phyloP scores from a whole-genome alignment of 2,113 vertebrate genomes.

The Alectura lathami region DNA sequence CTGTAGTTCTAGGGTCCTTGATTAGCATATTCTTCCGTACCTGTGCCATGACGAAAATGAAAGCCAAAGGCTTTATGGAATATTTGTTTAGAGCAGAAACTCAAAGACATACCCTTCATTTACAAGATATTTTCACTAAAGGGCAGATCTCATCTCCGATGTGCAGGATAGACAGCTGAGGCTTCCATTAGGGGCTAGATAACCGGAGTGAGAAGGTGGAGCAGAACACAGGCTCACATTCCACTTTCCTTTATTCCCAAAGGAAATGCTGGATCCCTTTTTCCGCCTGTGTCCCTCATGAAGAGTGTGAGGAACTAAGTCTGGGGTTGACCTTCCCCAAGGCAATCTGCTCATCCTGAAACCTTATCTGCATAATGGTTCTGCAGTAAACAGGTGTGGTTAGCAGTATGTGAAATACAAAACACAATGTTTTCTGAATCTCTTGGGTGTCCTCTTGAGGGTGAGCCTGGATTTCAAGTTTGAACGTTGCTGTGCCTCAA shows the following conservation, averaged over 20 bases:
- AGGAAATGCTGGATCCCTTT: not conserved
- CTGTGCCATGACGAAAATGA: conserved; percentile 5
- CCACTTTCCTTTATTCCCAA: not conserved
- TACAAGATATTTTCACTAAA: not conserved
- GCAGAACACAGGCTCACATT: not conserved
- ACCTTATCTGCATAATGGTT: conserved; percentile 35
- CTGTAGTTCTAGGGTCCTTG: conserved; percentile 1
- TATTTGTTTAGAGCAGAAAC: not conserved
- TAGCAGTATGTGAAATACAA: conserved; percentile 10
- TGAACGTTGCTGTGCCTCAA: not conserved
- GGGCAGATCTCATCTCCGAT: not conserved
- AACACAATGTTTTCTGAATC: not conserved
- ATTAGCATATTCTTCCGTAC: conserved; percentile 45
- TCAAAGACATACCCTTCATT: not conserved
- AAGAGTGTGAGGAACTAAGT: not conserved
- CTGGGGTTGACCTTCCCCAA: not conserved
- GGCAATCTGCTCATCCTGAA: conserved; percentile 22
- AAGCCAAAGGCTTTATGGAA: conserved; percentile 1
- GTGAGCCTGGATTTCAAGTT: not conserved
- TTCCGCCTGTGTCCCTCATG: not conserved
- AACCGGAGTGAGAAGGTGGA: not conserved
- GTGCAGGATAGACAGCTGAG: not conserved
- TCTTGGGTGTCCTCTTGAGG: not conserved
- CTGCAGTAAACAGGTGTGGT: conserved; percentile 34
- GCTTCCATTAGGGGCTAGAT: not conserved